Evolutionary conservation across 1,140 invertebrate genomes (phyloP).

Genomic region (Penaeus chinensis): DNA sequence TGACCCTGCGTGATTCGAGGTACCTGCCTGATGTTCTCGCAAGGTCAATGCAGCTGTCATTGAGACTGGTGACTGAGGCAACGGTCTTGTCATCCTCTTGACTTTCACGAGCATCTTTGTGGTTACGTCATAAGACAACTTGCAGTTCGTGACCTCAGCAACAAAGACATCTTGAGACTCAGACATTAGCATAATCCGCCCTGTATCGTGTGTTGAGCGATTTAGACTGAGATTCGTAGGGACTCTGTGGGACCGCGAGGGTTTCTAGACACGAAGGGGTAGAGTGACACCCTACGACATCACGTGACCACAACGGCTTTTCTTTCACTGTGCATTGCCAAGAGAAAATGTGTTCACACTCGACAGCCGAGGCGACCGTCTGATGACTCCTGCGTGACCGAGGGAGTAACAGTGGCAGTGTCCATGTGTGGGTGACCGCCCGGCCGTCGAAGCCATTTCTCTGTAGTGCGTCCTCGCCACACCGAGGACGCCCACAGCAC

Average conservation of each 20-base stretch:
- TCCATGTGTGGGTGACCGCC: neutral
- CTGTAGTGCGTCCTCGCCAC: slow-evolving; percentile 1
- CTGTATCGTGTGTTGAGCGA: slow-evolving; percentile 8
- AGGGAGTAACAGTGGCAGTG: slow-evolving; percentile 3
- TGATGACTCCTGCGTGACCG: slow-evolving; percentile 5
- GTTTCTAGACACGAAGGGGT: too few relatives aligned
- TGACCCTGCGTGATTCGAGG: slow-evolving; percentile 7
- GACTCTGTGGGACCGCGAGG: too few relatives aligned
- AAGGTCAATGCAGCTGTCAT: slow-evolving; percentile 3
- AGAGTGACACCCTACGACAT: too few relatives aligned
- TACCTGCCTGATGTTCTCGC: neutral
- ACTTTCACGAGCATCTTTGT: too few relatives aligned
- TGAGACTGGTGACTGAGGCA: slow-evolving; percentile 4
- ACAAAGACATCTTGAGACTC: neutral
- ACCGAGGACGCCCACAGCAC: neutral
- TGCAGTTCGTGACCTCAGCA: neutral
- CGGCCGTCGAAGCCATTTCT: slow-evolving; percentile 2
- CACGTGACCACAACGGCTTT: too few relatives aligned
- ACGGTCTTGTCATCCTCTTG: slow-evolving; percentile 15
- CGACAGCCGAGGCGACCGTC: too few relatives aligned
- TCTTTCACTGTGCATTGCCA: too few relatives aligned
- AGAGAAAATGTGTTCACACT: neutral
- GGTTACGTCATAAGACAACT: too few relatives aligned
- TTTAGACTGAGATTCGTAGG: neutral
- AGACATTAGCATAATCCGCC: neutral